These are phyloP conservation scores for Alexandromys fortis DNA, from an alignment of 2,113 vertebrate genomes.

Conservation along the genomic window DNA sequence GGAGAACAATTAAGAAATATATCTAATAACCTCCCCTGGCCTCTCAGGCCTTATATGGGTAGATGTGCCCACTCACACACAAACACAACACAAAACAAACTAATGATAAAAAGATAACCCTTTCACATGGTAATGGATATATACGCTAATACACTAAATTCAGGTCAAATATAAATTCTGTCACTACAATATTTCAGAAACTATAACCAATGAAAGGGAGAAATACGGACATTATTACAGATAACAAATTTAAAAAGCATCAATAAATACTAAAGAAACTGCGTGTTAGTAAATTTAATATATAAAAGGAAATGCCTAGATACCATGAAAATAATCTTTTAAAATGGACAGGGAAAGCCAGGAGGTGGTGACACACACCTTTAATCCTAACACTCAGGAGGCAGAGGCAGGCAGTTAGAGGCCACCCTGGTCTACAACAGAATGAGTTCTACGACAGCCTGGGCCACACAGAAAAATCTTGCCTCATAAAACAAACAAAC, in stretches of 20 bases:
- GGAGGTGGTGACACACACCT: too few species aligned
- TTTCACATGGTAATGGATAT: constrained; percentile 1
- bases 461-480: too few species aligned
- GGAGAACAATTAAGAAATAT: not conserved
- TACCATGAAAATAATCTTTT: not conserved
- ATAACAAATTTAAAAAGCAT: not conserved
- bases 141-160: constrained; percentile 8
- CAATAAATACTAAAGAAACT: not conserved
- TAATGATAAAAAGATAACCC: not conserved
- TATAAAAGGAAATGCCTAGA: constrained; percentile 7
- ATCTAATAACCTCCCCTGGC: not conserved
- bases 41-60: not conserved
- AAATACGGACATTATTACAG: not conserved
- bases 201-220: not conserved
- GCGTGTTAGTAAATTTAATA: not conserved
- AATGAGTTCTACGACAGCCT: too few species aligned
- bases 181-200: not conserved
- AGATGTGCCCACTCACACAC: not conserved
- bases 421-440: too few species aligned
- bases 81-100: not conserved
- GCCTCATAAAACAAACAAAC: too few species aligned
- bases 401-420: too few species aligned
- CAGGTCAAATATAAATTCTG: not conserved
- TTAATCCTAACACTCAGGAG: too few species aligned
- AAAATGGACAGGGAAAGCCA: too few species aligned